Evolutionary conservation across 2,113 vertebrate species (phyloP).

Genomic region (Varanus salvator): DNA sequence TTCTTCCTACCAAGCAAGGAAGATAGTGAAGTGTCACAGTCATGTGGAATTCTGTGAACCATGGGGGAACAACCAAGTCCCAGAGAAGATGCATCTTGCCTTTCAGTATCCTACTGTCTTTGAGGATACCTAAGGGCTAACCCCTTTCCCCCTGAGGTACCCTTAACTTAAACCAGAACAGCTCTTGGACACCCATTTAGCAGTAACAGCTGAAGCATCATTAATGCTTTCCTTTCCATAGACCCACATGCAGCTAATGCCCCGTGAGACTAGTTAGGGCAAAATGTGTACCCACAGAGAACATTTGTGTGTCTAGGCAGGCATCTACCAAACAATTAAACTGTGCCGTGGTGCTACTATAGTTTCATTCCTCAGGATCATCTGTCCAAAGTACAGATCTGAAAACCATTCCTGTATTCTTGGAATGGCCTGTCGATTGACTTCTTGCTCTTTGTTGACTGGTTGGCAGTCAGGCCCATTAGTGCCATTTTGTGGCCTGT

Average conservation of each 20-base stretch:
- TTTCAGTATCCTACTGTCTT: no score
- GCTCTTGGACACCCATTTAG: background rate
- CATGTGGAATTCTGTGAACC: no score
- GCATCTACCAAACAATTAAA: background rate
- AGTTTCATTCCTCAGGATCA: fast-evolving
- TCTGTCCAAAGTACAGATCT: background rate
- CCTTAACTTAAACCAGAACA: background rate
- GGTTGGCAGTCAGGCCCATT: background rate
- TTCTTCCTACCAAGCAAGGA: no score
- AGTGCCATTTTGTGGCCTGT: background rate
- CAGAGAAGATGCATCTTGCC: no score
- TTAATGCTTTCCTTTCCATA: background rate
- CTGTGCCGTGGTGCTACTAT: fast-evolving
- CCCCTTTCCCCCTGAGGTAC: background rate
- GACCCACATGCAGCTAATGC: background rate
- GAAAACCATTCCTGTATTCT: background rate
- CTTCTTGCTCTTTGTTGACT: background rate
- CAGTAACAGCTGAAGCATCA: background rate
- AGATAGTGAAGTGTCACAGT: no score
- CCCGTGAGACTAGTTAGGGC: background rate
- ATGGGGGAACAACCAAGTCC: no score
- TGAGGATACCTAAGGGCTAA: background rate
- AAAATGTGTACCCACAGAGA: background rate
- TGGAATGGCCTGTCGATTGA: background rate
- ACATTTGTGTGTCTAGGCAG: background rate